Base-by-base conservation (phyloP, 2,888 invertebrate genomes). In the Cryptus armator region DNA sequence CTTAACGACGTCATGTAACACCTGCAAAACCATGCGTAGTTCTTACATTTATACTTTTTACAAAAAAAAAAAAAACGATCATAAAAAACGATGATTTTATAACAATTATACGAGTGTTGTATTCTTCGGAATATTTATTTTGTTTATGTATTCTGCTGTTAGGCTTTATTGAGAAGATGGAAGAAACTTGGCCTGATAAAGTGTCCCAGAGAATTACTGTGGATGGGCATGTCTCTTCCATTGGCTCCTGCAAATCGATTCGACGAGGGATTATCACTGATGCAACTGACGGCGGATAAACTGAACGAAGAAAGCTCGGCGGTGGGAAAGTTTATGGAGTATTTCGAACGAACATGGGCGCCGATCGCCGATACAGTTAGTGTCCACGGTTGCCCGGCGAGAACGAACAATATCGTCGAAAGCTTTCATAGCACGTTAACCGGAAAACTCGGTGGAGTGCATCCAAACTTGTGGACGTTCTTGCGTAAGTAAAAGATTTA, bases 131-230 rank as follows among this genome's bases (percentile, higher is more conserved):
- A 51, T 51, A n/a, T n/a, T 51, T 51, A 51, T 6, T 3, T n/a
- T n/a, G n/a, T n/a, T n/a, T n/a, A 51, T 7, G 16, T 53, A 6
- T 10, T 59, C 19, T 6, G n/a, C n/a, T 24, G 29, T 16, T 7
- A 59, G 67, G 67, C 67, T 2, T 19, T 67, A 67, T 16, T 67
- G 5, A 1, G 67, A 44, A 2, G 46, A 12, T 67, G 67, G 67
- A 44, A 46, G 3, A 44, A 46, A 19, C 2, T 67, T 3, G 67
- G 67, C 3, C 44, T 67, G 9, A 3, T 46, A 5, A 24, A 19
- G 2, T 19, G 24, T 24, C 12, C 0, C 46, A n/a, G 46, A 12
- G 24, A 44, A 24, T 10, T 67, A 12, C 7, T 67, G 2, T 46
- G 12, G 24, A 46, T 46, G 46, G 24, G 46, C 19, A 67, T 67